Evolutionary conservation across 1,140 invertebrate genomes (phyloP).

Genomic region (Bombus balteatus): DNA sequence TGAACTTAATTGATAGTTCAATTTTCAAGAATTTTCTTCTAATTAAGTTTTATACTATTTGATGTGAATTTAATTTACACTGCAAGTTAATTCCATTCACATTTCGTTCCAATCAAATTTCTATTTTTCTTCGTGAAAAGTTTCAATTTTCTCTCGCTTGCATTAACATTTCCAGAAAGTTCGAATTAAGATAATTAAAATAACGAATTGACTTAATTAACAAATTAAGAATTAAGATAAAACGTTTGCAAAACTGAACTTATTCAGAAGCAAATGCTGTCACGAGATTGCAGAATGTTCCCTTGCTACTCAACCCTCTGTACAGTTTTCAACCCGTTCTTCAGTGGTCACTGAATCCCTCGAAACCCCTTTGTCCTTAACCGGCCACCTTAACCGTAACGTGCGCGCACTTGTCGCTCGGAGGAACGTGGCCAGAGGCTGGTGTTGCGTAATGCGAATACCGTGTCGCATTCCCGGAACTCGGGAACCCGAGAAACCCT

Average conservation of each 20-base stretch:
- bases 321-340: constrained; percentile 18
- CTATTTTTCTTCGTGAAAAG: too few relatives aligned
- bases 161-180: too few relatives aligned
- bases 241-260: neutral
- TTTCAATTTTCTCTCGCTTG: neutral
- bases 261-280: neutral
- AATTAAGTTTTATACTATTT: too few relatives aligned
- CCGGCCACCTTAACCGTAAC: constrained; percentile 61
- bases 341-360: constrained; percentile 53
- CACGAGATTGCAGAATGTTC: neutral
- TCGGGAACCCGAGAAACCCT: constrained; percentile 56
- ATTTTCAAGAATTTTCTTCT: too few relatives aligned
- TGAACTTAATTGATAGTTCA: too few relatives aligned
- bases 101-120: too few relatives aligned
- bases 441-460: constrained; percentile 74
- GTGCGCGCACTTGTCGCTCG: constrained; percentile 51
- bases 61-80: too few relatives aligned
- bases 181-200: too few relatives aligned
- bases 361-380: constrained; percentile 55
- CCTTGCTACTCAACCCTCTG: too few relatives aligned
- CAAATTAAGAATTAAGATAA: neutral
- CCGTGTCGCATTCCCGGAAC: constrained; percentile 70
- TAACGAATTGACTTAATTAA: neutral
- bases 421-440: constrained; percentile 43
- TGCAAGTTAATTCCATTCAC: too few relatives aligned